Base-by-base conservation (phyloP, 1,140 invertebrate genomes). In the Charaxes varanes region DNA sequence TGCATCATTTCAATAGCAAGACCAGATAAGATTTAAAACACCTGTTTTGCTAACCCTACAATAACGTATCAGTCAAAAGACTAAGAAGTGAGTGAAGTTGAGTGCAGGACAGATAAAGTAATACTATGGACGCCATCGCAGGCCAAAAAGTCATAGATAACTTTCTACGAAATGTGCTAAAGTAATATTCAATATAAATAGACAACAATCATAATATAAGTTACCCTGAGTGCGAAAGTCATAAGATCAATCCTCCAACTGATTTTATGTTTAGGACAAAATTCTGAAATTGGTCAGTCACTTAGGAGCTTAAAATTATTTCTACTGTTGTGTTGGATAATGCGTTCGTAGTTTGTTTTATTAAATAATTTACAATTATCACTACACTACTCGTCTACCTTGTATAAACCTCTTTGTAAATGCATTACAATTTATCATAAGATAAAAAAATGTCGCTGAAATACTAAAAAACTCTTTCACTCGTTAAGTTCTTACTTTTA, bases 381-480 rank as follows among this genome's bases (percentile, higher is more conserved):
- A 63, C 72, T 81, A 81, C 50, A 50, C 73, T 81, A 78, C 72
- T 56, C 51, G 52, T 68, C 77, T 81, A 81, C 74, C 77, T 81
- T 81, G 77, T 79, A 81, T 81, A 74, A 77, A 81, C 74, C 74
- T 82, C 72, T 63, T 77, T 63, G 63, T 71, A 77, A 76, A 77
- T 77, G 68, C 61, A 70, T 62, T 74, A 74, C 69, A 40, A 68
- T 53, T 49, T 46, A 50, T 53, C 53, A 49, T 45, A 44, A 52
- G 30, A 48, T 40, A 33, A 47, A 50, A 24, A 34, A 49, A 53
- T 49, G 6, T 31, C 19, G 33, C 32, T 31, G 26, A 19, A 33
- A 40, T 17, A 7, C n/a, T 16, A 14, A 23, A 31, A 14, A 36
- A 19, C 5, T 17, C 12, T 27, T 17, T 10, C 14, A 15, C 13